Evolutionary conservation across 2,113 vertebrate species (phyloP).

Genomic region (Meleagris gallopavo): DNA sequence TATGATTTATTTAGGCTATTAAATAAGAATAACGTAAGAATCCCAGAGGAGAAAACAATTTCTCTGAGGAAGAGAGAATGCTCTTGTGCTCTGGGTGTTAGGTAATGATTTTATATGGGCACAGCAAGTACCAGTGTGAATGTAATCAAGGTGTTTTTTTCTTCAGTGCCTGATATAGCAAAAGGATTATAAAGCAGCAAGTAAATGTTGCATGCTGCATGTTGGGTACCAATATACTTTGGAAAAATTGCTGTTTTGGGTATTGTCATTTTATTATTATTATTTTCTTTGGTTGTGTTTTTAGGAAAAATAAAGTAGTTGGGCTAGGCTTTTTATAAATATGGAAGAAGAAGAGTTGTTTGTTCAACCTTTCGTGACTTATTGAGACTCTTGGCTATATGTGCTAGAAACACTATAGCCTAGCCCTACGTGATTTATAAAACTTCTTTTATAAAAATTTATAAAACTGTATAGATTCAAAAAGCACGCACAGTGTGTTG

Average conservation of each 20-base stretch:
- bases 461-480: not conserved
- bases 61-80: not conserved
- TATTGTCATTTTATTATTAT: not conserved
- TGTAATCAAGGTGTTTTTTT: not conserved
- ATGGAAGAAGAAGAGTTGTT: accelerated
- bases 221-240: not conserved
- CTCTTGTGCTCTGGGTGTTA: not conserved
- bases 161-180: not conserved
- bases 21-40: not conserved
- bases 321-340: not conserved
- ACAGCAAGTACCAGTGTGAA: not conserved
- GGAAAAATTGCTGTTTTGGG: not conserved
- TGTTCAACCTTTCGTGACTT: not conserved
- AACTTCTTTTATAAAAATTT: not conserved
- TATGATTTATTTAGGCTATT: not conserved
- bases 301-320: not conserved
- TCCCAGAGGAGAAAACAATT: not conserved
- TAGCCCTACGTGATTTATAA: not conserved
- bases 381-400: not conserved
- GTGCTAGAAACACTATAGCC: not conserved
- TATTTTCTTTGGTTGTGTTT: not conserved
- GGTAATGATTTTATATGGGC: not conserved
- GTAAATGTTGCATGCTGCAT: not conserved
- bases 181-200: not conserved
- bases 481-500: accelerated